Evolutionary conservation across 1,140 invertebrate genomes (phyloP).

Genomic region (Drosophila pseudoananassae): DNA sequence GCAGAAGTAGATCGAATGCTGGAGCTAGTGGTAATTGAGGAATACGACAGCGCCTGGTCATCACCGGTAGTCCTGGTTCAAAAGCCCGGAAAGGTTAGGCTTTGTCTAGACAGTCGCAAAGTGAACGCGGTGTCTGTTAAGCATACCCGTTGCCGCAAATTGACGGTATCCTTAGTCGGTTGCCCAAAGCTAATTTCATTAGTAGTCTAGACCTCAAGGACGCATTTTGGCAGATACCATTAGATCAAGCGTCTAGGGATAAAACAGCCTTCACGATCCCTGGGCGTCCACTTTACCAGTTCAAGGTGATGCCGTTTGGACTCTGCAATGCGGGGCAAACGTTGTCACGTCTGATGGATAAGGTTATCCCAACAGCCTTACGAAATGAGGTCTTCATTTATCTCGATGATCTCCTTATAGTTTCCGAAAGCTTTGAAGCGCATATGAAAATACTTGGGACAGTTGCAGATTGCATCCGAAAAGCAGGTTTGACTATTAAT

Average conservation of each 20-base stretch:
- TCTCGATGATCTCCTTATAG: constrained; percentile 3
- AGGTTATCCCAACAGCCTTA: neutral
- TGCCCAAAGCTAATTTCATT: neutral
- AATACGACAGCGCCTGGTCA: too few relatives aligned
- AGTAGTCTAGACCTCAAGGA: neutral
- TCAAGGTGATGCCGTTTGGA: too few relatives aligned
- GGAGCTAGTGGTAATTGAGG: too few relatives aligned
- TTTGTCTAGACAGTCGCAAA: neutral
- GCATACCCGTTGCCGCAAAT: neutral
- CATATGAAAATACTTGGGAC: neutral
- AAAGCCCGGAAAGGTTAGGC: too few relatives aligned
- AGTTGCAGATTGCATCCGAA: neutral
- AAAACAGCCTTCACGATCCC: too few relatives aligned
- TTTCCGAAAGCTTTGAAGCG: constrained; percentile 1
- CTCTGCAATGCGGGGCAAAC: constrained; percentile 2
- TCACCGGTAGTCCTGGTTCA: too few relatives aligned
- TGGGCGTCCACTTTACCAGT: too few relatives aligned
- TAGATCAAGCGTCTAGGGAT: too few relatives aligned
- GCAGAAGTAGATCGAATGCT: too few relatives aligned
- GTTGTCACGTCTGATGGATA: constrained; percentile 6
- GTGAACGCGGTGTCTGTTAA: neutral
- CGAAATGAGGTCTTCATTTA: constrained; percentile 4
- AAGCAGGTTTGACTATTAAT: too few relatives aligned
- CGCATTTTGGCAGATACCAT: too few relatives aligned
- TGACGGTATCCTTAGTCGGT: neutral